phyloP scores from a whole-genome alignment of 2,113 vertebrate genomes.

The Phyllostomus discolor region DNA sequence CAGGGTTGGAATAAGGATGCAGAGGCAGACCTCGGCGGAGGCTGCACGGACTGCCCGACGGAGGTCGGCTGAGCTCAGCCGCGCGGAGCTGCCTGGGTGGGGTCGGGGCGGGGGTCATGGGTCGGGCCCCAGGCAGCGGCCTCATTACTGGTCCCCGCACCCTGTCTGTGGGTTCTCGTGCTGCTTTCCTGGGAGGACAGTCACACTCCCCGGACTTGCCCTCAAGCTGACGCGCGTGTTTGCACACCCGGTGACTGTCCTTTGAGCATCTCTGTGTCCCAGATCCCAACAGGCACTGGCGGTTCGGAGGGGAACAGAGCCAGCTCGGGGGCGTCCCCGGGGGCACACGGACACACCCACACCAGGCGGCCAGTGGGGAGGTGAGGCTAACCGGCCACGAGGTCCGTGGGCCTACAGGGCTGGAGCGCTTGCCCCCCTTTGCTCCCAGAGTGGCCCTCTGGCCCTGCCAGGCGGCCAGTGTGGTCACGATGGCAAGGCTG shows the following conservation, averaged over 20 bases:
- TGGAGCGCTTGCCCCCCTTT: neutral
- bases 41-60: neutral
- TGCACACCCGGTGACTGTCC: rapidly evolving
- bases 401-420: rapidly evolving
- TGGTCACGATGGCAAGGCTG: neutral
- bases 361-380: rapidly evolving
- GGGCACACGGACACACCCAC: rapidly evolving
- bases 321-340: rapidly evolving
- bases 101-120: neutral
- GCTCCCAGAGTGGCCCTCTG: neutral
- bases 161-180: neutral
- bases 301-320: too few relatives aligned
- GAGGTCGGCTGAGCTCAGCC: neutral
- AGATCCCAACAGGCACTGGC: rapidly evolving
- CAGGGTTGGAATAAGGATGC: neutral
- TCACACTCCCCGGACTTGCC: neutral
- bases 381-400: rapidly evolving
- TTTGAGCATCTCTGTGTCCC: neutral
- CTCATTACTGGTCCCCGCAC: neutral
- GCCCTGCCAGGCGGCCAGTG: neutral
- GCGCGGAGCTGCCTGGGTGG: too few relatives aligned
- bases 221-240: neutral
- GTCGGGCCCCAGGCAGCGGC: rapidly evolving
- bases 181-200: neutral
- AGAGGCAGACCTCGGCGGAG: neutral